Evolutionary conservation across 2,888 invertebrate species (phyloP), one percentile per base, ranked within the genome.

Genomic region (Drosophila mercatorum): DNA sequence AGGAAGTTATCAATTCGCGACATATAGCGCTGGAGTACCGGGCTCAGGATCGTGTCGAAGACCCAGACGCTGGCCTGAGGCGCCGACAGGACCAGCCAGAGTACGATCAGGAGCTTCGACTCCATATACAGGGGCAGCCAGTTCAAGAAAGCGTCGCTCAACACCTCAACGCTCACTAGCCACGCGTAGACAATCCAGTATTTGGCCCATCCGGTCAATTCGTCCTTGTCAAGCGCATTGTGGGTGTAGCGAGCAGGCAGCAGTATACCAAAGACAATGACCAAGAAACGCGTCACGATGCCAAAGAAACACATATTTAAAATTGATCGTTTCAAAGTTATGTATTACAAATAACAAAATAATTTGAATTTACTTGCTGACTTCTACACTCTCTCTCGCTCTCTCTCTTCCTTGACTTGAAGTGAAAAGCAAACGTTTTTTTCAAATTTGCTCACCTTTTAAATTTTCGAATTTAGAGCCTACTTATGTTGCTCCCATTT

Each of bases 101-200:
- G 26, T 5, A 87, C 75, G 5, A 89, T 26, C 7, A 83, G 14
- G 31, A 86, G 44, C 52, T 86, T 86, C 7, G 44, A 41, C 56
- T 79, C 78, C 7, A 34, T 60, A 47, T 89, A 86, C 95, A 99
- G 98, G 64, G 99, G 98, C 93, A 99, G 96, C 96, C 96, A 98
- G 87, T 97, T 97, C 69, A 98, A 95, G 93, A 99, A 97, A 74
- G 98, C 95, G 93, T 99, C 99, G 70, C 98, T 97, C 93, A 99
- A 95, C 28, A 98, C 97, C 94, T 99, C 99, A 79, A 96, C 95
- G 93, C 96, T 96, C 22, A 97, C 97, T 94, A 98, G 98, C 76
- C 98, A 95, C 60, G 98, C 98, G 94, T 98, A 99, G 55, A 88
- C 74, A 5, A 84, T 67, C 86, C 86, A 86, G 47, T 89, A 86